Conservation (phyloP, 2,888 invertebrate species). For the Drosophila tripunctata region DNA sequence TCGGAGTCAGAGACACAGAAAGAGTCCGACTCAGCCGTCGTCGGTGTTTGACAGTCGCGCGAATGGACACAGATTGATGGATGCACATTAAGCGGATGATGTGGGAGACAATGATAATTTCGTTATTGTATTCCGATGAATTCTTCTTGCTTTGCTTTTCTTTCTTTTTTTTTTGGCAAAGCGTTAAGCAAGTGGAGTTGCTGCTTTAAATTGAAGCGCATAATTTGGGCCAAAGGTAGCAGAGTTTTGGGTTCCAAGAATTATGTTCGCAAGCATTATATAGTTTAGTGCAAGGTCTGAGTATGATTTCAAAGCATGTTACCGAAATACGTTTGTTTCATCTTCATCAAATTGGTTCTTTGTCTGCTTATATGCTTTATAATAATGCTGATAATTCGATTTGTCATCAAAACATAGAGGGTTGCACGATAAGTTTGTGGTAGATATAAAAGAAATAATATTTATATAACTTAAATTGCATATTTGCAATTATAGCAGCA, state of each 20-base stretch:
- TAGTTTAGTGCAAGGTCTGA: constrained; percentile 38
- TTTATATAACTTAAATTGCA: neutral
- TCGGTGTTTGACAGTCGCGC: constrained; percentile 81
- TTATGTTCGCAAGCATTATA: constrained; percentile 32
- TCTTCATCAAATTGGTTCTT: constrained; percentile 52
- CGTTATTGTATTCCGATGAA: constrained; percentile 70
- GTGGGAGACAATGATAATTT: constrained; percentile 79
- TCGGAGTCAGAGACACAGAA: constrained; percentile 15
- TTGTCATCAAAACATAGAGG: constrained; percentile 53
- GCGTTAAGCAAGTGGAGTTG: constrained; percentile 41
- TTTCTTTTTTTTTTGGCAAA: constrained; percentile 8
- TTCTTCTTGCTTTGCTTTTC: neutral
- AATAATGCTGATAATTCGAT: constrained; percentile 46
- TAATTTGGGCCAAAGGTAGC: constrained; percentile 58
- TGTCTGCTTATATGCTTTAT: constrained; percentile 30
- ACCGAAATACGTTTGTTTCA: constrained; percentile 23
- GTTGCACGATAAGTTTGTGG: neutral
- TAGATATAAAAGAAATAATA: neutral
- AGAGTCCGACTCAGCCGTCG: constrained; percentile 32
- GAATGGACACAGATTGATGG: constrained; percentile 81
- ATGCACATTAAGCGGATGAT: constrained; percentile 77
- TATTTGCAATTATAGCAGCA: too few relatives aligned
- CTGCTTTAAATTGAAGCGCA: constrained; percentile 61
- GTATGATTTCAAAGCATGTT: constrained; percentile 28
- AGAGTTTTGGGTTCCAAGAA: constrained; percentile 56